phyloP scores from a whole-genome alignment of 2,888 invertebrate species.

The Synergus itoensis region DNA sequence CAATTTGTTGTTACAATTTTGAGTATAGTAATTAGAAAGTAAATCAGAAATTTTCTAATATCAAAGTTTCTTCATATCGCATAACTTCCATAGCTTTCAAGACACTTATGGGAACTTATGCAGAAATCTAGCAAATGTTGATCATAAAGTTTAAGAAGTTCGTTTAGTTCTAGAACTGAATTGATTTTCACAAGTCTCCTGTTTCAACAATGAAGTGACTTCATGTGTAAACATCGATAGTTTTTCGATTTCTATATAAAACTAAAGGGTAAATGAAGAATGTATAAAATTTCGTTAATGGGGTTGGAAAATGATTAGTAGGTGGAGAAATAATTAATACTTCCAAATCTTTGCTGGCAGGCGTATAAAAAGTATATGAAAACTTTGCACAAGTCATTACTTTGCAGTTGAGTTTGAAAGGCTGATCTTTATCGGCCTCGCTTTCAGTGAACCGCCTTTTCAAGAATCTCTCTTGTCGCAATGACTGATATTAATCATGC shows the following conservation, averaged over 20 bases:
- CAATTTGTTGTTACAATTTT: not conserved
- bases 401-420: slow-evolving; percentile 30
- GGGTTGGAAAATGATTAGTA: not conserved
- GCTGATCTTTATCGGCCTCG: slow-evolving; percentile 28
- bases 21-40: not conserved
- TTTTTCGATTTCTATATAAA: not conserved
- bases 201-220: slow-evolving; percentile 33
- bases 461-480: slow-evolving; percentile 34
- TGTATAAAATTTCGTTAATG: not conserved
- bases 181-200: slow-evolving; percentile 29
- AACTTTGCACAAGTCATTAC: slow-evolving; percentile 11
- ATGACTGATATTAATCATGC: slow-evolving; percentile 38
- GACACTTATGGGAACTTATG: not conserved
- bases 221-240: not conserved
- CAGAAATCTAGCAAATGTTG: slow-evolving; percentile 21
- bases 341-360: not conserved
- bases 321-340: not conserved
- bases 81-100: not conserved
- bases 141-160: slow-evolving; percentile 40
- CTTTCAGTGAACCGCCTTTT: slow-evolving; percentile 26
- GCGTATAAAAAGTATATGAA: not conserved
- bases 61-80: not conserved
- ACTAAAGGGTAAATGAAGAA: no score
- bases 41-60: not conserved
- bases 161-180: slow-evolving; percentile 13